These are phyloP conservation scores for Phrynocephalus versicolor DNA, from an alignment of 2,113 vertebrate species.

Conservation along the genomic window DNA sequence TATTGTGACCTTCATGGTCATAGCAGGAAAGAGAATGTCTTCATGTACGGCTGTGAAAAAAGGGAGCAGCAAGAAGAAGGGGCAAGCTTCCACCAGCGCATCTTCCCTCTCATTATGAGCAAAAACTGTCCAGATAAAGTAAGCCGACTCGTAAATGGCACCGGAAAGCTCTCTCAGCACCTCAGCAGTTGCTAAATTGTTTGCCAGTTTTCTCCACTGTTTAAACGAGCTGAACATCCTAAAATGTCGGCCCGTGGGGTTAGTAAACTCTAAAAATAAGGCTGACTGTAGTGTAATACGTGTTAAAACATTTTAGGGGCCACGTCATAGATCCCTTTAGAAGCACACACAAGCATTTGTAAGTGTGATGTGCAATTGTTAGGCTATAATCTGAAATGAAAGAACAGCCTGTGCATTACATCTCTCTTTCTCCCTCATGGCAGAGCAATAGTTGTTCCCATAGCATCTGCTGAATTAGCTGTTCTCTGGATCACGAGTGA, in stretches of 20 bases:
- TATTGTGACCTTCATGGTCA: conserved; percentile 84
- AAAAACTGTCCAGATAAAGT: conserved; percentile 80
- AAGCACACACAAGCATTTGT: neutral
- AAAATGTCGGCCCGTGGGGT: neutral
- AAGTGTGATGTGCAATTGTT: neutral
- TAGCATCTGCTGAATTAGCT: neutral
- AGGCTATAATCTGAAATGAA: neutral
- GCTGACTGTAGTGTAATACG: neutral
- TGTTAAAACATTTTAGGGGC: neutral
- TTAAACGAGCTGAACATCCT: neutral
- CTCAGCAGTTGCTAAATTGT: neutral
- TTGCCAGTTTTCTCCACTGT: neutral
- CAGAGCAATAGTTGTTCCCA: neutral
- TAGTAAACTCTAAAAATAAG: neutral
- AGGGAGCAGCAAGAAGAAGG: conserved; percentile 38
- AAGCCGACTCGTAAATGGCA: conserved; percentile 30
- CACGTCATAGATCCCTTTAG: neutral
- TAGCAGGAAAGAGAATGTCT: conserved; percentile 79
- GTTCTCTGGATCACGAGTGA: neutral
- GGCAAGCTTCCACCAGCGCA: conserved; percentile 49
- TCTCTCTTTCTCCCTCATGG: neutral
- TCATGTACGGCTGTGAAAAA: conserved; percentile 77
- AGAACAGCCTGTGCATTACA: too few species aligned
- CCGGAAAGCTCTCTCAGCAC: neutral
- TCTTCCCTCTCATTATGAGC: conserved; percentile 80